These are phyloP conservation scores for Apeltes quadracus DNA, from an alignment of 2,113 vertebrate species.

Conservation along the genomic window DNA sequence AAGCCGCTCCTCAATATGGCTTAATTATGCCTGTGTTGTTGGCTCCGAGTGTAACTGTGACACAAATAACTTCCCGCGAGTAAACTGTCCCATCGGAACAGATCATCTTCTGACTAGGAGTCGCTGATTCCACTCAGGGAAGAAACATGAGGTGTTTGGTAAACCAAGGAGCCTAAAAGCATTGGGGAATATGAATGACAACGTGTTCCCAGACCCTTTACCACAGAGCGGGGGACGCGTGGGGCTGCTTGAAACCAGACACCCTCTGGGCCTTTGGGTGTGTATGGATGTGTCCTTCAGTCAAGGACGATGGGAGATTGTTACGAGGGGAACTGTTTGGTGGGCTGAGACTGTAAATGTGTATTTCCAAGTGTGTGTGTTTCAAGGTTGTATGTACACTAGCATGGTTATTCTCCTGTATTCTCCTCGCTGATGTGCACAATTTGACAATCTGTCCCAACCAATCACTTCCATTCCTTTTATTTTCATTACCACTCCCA, in stretches of 20 bases:
- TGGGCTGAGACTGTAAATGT: constrained; percentile 8
- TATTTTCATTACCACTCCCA: constrained; percentile 11
- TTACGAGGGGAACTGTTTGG: not conserved
- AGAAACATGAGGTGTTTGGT: constrained; percentile 24
- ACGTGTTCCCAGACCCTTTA: constrained; percentile 6
- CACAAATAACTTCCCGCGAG: constrained; percentile 20
- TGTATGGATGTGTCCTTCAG: constrained; percentile 27
- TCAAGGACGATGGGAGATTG: constrained; percentile 43
- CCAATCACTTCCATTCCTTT: not conserved
- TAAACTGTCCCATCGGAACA: constrained; percentile 30
- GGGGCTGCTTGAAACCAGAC: constrained; percentile 54
- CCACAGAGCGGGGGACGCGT: not conserved
- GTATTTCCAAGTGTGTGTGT: constrained; percentile 10
- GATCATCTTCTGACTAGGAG: constrained; percentile 25
- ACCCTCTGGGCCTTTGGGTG: constrained; percentile 50
- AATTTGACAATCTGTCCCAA: constrained; percentile 10
- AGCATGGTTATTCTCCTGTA: constrained; percentile 38
- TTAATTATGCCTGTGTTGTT: constrained; percentile 35
- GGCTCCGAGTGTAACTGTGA: constrained; percentile 26
- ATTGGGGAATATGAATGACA: not conserved
- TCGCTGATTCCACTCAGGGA: constrained; percentile 7
- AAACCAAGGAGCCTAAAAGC: constrained; percentile 8
- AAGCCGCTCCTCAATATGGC: constrained; percentile 48
- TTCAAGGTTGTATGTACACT: constrained; percentile 12
- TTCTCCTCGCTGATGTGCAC: constrained; percentile 46